Percentiles rank a stretch among this genome's conserved stretches.
phyloP scores from a whole-genome alignment of 2,113 vertebrate species.

The Pteronura brasiliensis region DNA sequence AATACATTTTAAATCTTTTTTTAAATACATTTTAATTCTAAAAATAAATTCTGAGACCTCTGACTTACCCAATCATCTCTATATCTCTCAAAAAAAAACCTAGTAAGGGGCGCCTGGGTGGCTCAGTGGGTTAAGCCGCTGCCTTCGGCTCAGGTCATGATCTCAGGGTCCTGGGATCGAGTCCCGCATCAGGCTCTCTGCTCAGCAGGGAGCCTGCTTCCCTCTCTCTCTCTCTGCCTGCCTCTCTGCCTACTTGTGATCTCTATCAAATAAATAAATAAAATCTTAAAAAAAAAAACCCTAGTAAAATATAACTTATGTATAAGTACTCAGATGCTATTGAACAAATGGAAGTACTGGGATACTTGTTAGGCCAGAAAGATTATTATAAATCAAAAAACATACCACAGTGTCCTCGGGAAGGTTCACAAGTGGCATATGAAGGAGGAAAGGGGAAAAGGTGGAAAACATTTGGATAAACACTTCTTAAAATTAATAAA shows the following conservation, averaged over 20 bases:
- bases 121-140: too few species aligned
- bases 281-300: neutral
- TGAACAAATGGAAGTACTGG: neutral
- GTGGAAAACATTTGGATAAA: neutral
- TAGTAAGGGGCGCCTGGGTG: too few species aligned
- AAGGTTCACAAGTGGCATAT: neutral
- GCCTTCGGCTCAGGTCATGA: too few species aligned
- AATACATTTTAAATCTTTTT: neutral
- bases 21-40: neutral
- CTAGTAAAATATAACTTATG: neutral
- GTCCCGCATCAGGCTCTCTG: too few species aligned
- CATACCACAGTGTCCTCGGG: neutral
- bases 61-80: neutral
- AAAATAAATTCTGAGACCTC: neutral
- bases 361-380: neutral
- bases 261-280: too few species aligned
- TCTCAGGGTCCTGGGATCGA: too few species aligned
- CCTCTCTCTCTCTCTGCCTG: too few species aligned
- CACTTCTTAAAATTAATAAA: neutral
- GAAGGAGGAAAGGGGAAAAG: neutral
- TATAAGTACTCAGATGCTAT: neutral
- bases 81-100: neutral
- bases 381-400: neutral
- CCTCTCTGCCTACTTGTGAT: too few species aligned
- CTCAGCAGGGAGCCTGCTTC: too few species aligned